These are phyloP conservation scores for Drosophila nannoptera DNA, from an alignment of 1,140 invertebrate species.

Conservation along the genomic window DNA sequence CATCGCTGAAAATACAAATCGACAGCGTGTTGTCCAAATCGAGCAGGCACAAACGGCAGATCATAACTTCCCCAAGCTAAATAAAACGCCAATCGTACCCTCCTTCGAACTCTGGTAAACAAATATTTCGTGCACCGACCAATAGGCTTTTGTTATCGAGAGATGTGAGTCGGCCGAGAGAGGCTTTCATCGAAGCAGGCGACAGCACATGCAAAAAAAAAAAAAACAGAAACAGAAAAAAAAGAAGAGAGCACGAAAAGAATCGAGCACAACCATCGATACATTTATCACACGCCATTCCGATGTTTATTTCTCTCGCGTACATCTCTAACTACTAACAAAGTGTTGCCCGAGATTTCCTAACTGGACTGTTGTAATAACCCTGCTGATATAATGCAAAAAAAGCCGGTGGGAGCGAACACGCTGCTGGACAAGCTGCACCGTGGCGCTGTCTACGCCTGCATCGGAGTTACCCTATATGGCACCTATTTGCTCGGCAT, in stretches of 20 bases:
- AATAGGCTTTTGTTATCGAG: conserved; percentile 20
- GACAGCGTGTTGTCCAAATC: conserved; percentile 19
- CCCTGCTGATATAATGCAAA: conserved; percentile 57
- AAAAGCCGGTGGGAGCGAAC: conserved; percentile 69
- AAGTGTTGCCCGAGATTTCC: conserved; percentile 3
- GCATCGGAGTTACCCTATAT: conserved; percentile 79
- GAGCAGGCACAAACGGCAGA: conserved; percentile 49
- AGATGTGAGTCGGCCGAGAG: conserved; percentile 2
- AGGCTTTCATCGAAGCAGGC: background rate
- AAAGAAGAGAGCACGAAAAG: no score
- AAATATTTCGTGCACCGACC: conserved; percentile 25
- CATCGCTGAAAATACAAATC: conserved; percentile 32
- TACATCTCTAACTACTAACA: background rate
- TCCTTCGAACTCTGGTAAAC: conserved; percentile 22
- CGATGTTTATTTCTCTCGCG: conserved; percentile 3
- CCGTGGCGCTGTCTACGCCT: conserved; percentile 79
- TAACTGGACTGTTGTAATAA: conserved; percentile 10
- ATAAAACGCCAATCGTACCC: background rate
- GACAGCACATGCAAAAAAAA: background rate
- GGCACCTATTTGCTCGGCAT: conserved; percentile 78
- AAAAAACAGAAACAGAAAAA: no score
- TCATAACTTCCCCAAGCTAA: conserved; percentile 18
- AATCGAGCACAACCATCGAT: background rate
- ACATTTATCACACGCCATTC: background rate
- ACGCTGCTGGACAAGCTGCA: conserved; percentile 79